These are phyloP conservation scores for Drosophila koepferae DNA, from an alignment of 2,888 invertebrate species.

Conservation along the genomic window DNA sequence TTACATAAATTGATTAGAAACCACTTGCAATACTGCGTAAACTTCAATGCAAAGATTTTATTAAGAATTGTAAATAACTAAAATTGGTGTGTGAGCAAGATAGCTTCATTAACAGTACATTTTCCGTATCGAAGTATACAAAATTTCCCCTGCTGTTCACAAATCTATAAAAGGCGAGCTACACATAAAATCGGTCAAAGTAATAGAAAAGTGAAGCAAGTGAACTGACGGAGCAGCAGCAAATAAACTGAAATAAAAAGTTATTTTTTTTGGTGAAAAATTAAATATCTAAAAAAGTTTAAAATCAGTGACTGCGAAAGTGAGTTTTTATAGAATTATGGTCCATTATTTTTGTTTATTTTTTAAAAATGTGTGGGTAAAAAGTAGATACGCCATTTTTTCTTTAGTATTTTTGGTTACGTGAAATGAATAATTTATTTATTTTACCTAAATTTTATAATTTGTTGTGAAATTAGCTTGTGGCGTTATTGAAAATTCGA, in stretches of 20 bases:
- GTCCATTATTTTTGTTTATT: neutral
- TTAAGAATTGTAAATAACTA: neutral
- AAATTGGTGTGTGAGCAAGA: constrained; percentile 11
- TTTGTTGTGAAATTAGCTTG: constrained; percentile 51
- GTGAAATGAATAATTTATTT: neutral
- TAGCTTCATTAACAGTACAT: constrained; percentile 2
- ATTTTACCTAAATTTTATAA: constrained; percentile 11
- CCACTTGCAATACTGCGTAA: neutral
- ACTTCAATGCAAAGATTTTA: neutral
- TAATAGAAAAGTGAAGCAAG: constrained; percentile 24
- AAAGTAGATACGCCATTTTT: constrained; percentile 27
- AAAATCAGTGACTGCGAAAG: constrained; percentile 20
- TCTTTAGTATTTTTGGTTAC: constrained; percentile 2
- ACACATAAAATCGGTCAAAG: neutral
- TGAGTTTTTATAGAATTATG: constrained; percentile 19
- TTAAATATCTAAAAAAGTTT: constrained; percentile 9
- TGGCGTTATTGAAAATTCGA: constrained; percentile 52
- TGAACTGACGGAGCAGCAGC: neutral
- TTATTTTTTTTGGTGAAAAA: constrained; percentile 19
- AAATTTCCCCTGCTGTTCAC: constrained; percentile 29
- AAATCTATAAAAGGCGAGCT: constrained; percentile 39
- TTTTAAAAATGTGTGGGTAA: neutral
- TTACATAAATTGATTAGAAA: neutral
- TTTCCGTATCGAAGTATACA: neutral
- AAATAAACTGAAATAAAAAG: constrained; percentile 12